Conservation (phyloP, 2,888 invertebrate genomes). For the Eristalis intricaria region DNA sequence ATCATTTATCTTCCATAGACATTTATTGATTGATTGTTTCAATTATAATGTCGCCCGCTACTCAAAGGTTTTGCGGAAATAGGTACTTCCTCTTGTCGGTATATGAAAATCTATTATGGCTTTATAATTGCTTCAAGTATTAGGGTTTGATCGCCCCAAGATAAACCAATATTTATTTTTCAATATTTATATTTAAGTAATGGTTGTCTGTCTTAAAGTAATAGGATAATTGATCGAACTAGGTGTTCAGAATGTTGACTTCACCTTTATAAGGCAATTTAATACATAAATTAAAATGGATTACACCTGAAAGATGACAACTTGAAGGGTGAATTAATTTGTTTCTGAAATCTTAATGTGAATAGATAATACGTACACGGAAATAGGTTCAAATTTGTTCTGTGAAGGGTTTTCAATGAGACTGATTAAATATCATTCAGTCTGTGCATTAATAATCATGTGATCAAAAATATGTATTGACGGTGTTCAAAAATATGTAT, state of each 20-base stretch:
- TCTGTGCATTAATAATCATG: not conserved
- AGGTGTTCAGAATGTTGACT: too few relatives aligned
- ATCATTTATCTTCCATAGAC: constrained; percentile 63
- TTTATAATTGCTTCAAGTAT: constrained; percentile 44
- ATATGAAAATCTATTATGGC: constrained; percentile 20
- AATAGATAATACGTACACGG: too few relatives aligned
- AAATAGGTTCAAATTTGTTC: too few relatives aligned
- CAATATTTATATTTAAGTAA: constrained; percentile 21
- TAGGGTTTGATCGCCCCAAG: constrained; percentile 31
- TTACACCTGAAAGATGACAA: too few relatives aligned
- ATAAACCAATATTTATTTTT: too few relatives aligned
- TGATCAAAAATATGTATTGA: not conserved
- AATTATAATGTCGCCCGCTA: constrained; percentile 67
- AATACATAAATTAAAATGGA: too few relatives aligned
- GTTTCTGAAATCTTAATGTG: too few relatives aligned
- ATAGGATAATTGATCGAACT: constrained; percentile 28
- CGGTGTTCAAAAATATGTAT: not conserved
- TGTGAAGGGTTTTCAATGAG: too few relatives aligned
- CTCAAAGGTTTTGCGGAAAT: constrained; percentile 67
- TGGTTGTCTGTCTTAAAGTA: constrained; percentile 40
- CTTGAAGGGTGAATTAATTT: too few relatives aligned
- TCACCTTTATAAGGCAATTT: too few relatives aligned
- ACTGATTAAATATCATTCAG: too few relatives aligned
- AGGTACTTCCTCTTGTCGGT: constrained; percentile 47
- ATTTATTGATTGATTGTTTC: constrained; percentile 71